Evolutionary conservation across 2,888 invertebrate species (phyloP).

Genomic region (Dione vanillae): DNA sequence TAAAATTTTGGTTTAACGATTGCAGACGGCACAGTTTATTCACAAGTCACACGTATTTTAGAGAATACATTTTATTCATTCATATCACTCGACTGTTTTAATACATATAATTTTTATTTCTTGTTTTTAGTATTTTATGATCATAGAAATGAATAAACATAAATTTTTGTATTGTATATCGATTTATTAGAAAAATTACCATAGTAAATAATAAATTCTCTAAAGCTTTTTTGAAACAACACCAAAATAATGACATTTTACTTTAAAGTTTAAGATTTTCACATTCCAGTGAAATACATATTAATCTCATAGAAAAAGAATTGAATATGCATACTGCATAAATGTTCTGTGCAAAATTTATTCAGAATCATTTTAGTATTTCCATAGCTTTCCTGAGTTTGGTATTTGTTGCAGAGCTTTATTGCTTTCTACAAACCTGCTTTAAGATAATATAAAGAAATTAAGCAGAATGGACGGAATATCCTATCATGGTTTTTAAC

Average conservation of each 20-base stretch:
- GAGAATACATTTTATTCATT: no score
- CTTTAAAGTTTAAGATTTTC: not conserved
- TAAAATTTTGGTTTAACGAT: no score
- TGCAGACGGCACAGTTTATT: no score
- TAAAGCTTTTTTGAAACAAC: not conserved
- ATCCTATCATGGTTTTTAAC: not conserved
- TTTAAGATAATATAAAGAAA: not conserved
- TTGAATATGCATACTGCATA: not conserved
- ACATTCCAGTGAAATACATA: not conserved
- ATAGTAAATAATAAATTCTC: constrained; percentile 6
- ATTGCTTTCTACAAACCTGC: not conserved
- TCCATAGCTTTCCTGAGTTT: not conserved
- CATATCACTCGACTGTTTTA: no score
- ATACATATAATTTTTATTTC: not conserved
- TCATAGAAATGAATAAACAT: constrained; percentile 7
- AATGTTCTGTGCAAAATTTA: not conserved
- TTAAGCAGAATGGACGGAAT: not conserved
- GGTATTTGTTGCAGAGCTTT: not conserved
- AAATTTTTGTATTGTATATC: not conserved
- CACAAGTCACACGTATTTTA: no score
- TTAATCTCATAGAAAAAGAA: not conserved
- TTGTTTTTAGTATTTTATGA: not conserved
- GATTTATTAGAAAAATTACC: not conserved
- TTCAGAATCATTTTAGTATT: not conserved
- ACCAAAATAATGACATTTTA: not conserved